Evolutionary conservation across 2,797 vertebrate genomes (phyloP), one percentile per base, ranked within the genome.

Genomic region (Cichlasoma orientale): DNA sequence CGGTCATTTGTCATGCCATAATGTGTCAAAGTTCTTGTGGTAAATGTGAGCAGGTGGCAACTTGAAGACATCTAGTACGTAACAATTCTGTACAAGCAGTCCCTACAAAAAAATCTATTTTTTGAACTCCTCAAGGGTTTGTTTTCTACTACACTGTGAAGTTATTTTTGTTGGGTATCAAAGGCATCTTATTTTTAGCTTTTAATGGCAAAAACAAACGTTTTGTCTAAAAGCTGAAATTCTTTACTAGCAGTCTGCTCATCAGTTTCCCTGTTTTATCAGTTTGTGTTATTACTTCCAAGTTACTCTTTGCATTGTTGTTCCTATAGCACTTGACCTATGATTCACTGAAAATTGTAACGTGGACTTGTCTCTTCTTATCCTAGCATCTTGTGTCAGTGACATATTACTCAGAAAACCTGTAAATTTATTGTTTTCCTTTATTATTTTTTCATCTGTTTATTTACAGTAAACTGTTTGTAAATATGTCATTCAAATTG

Each of bases 61-160:
- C 80, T 82, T 85, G 75, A 90, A 87, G 72, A 83, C 83, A 84
- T 84, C 63, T 75, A 31, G 25, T 47, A 55, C 74, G 86, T 86
- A 76, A 89, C n/a, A 13, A 81, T 74, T 76, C 88, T 86, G 82
- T 82, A 83, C 72, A 88, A 83, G 75, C 78, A 38, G 74, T 78
- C 73, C 75, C 57, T 72, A 58, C 75, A 54, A 36, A 53, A 33
- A 33, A 8, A 33, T 5, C 7, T 52, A 79, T 76, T 55, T 23
- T 79, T 72, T 79, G 23, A 87, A 68, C 74, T 72, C 29, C 66
- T 78, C 57, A 69, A 81, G 54, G 56, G 72, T 91, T 91, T 72
- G 38, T 89, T 87, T 93, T 87, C 79, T 82, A 72, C 85, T 72
- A 85, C 90, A 94, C 93, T 93, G 93, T 94, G 92, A 94, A 92